Base-by-base conservation (phyloP, 2,888 invertebrate species). In the Aleiodes leptofemur region DNA sequence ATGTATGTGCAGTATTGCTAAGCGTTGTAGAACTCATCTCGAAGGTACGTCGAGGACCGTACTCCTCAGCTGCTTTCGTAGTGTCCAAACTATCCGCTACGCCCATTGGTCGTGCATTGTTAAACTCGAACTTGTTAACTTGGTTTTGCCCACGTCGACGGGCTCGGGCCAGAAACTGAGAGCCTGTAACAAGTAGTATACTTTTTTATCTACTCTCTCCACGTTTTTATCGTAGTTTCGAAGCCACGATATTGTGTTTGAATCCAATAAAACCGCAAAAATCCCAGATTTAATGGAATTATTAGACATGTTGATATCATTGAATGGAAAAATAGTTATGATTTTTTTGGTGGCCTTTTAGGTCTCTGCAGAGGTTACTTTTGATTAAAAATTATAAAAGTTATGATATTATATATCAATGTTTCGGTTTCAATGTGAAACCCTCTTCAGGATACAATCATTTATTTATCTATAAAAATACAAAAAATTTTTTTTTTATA, bases 41-140 rank as follows among this genome's bases (percentile, higher is more conserved):
- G 38, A 31, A 66, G 50, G 59, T 50, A 34, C 31, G 70, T 53
- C 29, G 51, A 59, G 72, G 59, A 76, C 70, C 61, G 48, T 55
- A 50, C 68, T 69, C 64, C 53, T 73, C 43, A n/a, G 29, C 38
- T 7, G 14, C 48, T 23, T n/a, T 68, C n/a, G 8, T 23, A 50
- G 38, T 16, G 59, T 57, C 55, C 50, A n/a, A 16, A 61, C 64
- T 68, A 73, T 69, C 55, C 72, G 78, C 71, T 76, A 74, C 77
- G 77, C 78, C 78, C 78, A 78, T 80, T 73, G 77, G 76, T 78
- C 72, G 75, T 80, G 77, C 78, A 80, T 80, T 78, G 78, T 80
- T 78, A 77, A 80, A 79, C 80, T 79, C 77, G 72, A 80, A 80
- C 80, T 80, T 78, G 80, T 78, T 80, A 80, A 80, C 80, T 80